Conservation (phyloP, 2,888 invertebrate genomes). For the Troglohyphantes excavatus region DNA sequence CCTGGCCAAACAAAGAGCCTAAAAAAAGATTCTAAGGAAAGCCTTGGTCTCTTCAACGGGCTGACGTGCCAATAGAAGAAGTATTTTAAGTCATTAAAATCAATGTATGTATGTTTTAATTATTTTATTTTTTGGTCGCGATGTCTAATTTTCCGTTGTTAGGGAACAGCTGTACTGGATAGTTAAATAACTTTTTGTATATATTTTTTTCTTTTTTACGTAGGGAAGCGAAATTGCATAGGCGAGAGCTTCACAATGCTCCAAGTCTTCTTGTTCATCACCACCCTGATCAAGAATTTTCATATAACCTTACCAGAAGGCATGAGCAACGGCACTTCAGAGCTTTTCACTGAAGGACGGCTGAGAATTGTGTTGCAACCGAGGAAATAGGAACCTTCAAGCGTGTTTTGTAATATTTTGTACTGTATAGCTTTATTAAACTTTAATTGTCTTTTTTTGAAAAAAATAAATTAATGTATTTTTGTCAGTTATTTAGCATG, state of each 20-base stretch:
- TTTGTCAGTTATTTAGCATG: too few species aligned
- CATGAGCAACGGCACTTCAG: not conserved
- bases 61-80: too few species aligned
- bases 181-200: not conserved
- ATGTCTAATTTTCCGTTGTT: not conserved
- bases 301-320: conserved; percentile 6
- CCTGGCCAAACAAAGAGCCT: too few species aligned
- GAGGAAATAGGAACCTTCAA: not conserved
- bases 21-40: too few species aligned
- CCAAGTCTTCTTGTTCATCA: conserved; percentile 52
- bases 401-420: too few species aligned
- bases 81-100: too few species aligned
- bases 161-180: not conserved
- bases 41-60: too few species aligned
- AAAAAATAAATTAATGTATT: too few species aligned
- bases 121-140: not conserved
- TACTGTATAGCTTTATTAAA: too few species aligned
- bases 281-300: conserved; percentile 48
- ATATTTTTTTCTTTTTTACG: not conserved
- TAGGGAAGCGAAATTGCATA: conserved; percentile 59
- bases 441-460: too few species aligned
- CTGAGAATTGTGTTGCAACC: not conserved
- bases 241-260: conserved; percentile 39
- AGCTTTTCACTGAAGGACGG: not conserved
- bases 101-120: too few species aligned